Evolutionary conservation across 1,140 invertebrate species (phyloP).

Genomic region (Eumeta japonica): DNA sequence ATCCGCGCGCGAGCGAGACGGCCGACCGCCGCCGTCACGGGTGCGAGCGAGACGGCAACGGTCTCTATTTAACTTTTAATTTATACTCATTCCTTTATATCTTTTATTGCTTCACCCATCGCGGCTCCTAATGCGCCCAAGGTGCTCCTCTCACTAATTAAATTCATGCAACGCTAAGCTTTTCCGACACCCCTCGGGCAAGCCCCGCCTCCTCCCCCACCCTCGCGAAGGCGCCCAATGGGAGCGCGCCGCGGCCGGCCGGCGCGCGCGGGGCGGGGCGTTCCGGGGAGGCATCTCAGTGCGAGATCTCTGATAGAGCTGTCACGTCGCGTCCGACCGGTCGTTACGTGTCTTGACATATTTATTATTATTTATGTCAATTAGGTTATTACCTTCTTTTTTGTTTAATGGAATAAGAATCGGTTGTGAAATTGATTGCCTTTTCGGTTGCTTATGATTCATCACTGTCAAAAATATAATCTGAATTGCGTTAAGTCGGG

Average conservation of each 20-base stretch:
- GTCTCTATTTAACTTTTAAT: constrained; percentile 58
- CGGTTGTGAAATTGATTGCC: constrained; percentile 52
- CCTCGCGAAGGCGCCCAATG: constrained; percentile 8
- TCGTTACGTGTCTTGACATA: constrained; percentile 52
- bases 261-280: constrained; percentile 19
- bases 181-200: constrained; percentile 25
- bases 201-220: constrained; percentile 21
- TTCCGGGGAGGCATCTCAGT: constrained; percentile 29
- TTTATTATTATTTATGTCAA: constrained; percentile 60
- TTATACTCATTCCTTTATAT: constrained; percentile 59
- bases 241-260: constrained; percentile 22
- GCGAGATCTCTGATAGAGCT: constrained; percentile 48
- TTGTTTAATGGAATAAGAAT: constrained; percentile 55
- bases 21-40: constrained; percentile 5
- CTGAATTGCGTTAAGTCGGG: constrained; percentile 51
- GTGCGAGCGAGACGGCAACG: constrained; percentile 7
- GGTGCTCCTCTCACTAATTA: constrained; percentile 55
- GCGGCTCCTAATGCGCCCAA: constrained; percentile 55
- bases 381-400: constrained; percentile 56
- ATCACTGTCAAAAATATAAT: constrained; percentile 51
- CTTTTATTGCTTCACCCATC: constrained; percentile 57
- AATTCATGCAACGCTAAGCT: constrained; percentile 57
- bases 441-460: constrained; percentile 50
- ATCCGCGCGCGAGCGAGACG: constrained; percentile 26
- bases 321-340: constrained; percentile 45